Base-by-base conservation (phyloP, 1,140 invertebrate genomes). In the Whitmania pigra region DNA sequence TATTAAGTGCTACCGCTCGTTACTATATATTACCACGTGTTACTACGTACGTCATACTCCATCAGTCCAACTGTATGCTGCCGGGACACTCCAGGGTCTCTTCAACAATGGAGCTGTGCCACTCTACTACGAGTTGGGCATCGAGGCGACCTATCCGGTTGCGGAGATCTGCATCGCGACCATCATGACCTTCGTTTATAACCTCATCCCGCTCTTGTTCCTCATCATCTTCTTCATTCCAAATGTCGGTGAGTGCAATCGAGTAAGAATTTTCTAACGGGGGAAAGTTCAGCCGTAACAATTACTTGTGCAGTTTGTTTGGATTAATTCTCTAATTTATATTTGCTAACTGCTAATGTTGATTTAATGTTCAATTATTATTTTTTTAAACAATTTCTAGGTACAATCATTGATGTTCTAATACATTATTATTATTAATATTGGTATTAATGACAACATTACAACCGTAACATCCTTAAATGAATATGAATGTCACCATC, bases 91-190 rank as follows among this genome's bases (percentile, higher is more conserved):
- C 22, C 69, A 70, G 53, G 69, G 83, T 57, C 76, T 83, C 15
- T 78, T 80, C 68, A 81, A 83, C 54, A 83, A 83, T 77, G 81
- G 83, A 18, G 79, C 80, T 0, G 76, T 79, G 0, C 82, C 85
- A 0, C 75, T 85, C 18, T 85, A 84, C 74, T 81, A 82, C 68
- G 84, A 85, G 74, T 77, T 85, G 43, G 81, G 80, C 6, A 82
- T 82, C 29, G 85, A 86, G 78, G 78, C 82, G 17, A 80, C 82
- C 15, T 85, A 82, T 76, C 85, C 85, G 1, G 77, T 85, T 2
- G 80, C 82, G 4, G 85, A 85, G 77, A 82, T 81, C 2, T 77
- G 85, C 18, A 81, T 84, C 27, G 81, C 82, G 9, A 83, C 82
- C 27, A 80, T 81, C 74, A 78, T 85, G 76, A 83, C 82, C 49